phyloP scores from a whole-genome alignment of 1,140 invertebrate genomes.

The Leptonema lineaticorne region DNA sequence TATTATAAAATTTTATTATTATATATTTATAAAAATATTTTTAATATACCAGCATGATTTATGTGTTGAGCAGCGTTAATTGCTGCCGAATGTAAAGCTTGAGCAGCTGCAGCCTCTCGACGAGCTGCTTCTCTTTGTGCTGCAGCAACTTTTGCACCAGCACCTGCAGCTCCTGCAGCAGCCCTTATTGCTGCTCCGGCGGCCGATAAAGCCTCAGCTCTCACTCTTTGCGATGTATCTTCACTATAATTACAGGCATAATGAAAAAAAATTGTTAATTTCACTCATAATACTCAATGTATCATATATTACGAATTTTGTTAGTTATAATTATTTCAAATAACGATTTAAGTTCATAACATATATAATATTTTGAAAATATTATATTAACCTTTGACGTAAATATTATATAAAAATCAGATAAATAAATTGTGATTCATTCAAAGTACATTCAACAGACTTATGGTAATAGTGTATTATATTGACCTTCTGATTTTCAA shows the following conservation, averaged over 20 bases:
- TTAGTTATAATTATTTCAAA: too few relatives aligned
- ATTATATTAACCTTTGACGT: too few relatives aligned
- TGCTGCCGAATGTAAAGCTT: conserved; percentile 33
- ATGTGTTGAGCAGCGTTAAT: conserved; percentile 35
- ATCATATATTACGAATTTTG: too few relatives aligned
- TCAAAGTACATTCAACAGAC: too few relatives aligned
- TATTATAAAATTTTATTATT: background rate
- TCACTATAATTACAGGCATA: conserved; percentile 26
- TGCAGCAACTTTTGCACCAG: conserved; percentile 35
- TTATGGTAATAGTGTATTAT: too few relatives aligned
- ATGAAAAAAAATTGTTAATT: too few relatives aligned
- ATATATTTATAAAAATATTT: background rate
- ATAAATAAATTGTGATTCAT: too few relatives aligned
- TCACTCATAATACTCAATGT: too few relatives aligned
- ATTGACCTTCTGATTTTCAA: too few relatives aligned
- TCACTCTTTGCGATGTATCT: conserved; percentile 25
- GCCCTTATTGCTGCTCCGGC: conserved; percentile 33
- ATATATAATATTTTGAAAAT: too few relatives aligned
- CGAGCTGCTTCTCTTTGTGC: conserved; percentile 38
- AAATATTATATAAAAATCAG: too few relatives aligned
- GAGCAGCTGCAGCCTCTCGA: conserved; percentile 29
- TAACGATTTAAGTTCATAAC: too few relatives aligned
- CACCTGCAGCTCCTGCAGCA: conserved; percentile 34
- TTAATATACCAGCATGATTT: conserved; percentile 26
- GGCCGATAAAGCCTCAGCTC: conserved; percentile 33